phyloP scores from a whole-genome alignment of 1,140 invertebrate genomes.

The Nephila pilipes region DNA sequence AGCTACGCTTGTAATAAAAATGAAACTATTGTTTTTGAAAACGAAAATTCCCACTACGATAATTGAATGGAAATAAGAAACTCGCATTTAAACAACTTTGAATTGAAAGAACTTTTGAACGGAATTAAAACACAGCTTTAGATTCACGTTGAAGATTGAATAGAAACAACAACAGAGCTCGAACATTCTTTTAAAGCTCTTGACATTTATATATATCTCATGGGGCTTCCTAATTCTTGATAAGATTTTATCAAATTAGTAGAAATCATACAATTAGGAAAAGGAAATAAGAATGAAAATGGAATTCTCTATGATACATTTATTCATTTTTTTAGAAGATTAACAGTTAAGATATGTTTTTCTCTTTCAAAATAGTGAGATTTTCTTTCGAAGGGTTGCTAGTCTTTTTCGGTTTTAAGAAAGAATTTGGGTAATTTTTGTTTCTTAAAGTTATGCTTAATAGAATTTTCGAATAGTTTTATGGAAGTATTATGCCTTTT shows the following conservation, averaged over 20 bases:
- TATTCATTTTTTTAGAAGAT: background rate
- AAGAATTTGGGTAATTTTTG: too few relatives aligned
- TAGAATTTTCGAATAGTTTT: too few relatives aligned
- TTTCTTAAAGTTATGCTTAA: too few relatives aligned
- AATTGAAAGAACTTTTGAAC: conserved; percentile 47
- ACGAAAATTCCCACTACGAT: background rate
- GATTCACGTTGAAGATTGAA: background rate
- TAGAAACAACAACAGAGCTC: background rate
- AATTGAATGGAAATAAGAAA: conserved; percentile 52
- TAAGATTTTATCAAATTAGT: conserved; percentile 42
- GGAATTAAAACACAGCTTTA: conserved; percentile 41
- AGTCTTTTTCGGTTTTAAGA: background rate
- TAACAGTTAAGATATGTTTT: background rate
- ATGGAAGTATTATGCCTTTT: too few relatives aligned
- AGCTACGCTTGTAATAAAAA: background rate
- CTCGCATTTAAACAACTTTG: background rate
- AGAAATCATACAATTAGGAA: background rate
- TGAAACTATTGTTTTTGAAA: background rate
- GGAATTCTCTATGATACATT: background rate
- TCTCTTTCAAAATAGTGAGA: background rate
- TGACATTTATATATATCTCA: background rate
- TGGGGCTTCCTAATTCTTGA: background rate
- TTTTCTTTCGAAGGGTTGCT: background rate
- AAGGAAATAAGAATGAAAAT: background rate
- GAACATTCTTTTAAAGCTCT: conserved; percentile 41